Conservation (phyloP, 2,888 invertebrate species). For the Amphipyra berbera region DNA sequence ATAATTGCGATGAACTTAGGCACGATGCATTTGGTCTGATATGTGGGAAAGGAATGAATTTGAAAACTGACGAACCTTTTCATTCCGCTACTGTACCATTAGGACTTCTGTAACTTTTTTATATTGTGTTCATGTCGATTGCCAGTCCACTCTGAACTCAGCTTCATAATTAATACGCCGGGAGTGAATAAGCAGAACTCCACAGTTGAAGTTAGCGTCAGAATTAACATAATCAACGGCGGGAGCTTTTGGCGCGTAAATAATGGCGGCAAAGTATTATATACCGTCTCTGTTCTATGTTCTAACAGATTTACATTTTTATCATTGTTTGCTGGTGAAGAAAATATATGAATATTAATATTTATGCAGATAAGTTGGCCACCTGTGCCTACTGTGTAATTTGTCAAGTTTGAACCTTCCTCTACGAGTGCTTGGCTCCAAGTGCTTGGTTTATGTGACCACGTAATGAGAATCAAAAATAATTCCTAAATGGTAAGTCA, state of each 20-base stretch:
- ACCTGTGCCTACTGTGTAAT: background rate
- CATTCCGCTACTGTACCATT: too few species aligned
- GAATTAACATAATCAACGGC: slow-evolving; percentile 47
- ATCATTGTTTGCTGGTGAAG: slow-evolving; percentile 24
- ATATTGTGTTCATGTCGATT: slow-evolving; percentile 5
- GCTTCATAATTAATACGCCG: slow-evolving; percentile 46
- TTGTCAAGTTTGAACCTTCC: too few species aligned
- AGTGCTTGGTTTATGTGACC: too few species aligned
- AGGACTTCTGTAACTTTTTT: background rate
- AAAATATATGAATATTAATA: slow-evolving; percentile 28
- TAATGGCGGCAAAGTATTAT: slow-evolving; percentile 32
- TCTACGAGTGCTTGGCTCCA: too few species aligned
- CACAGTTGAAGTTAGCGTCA: slow-evolving; percentile 36
- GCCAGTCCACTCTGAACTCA: slow-evolving; percentile 29
- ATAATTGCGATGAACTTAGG: too few species aligned
- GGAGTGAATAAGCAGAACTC: slow-evolving; percentile 38
- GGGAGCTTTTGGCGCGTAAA: slow-evolving; percentile 15
- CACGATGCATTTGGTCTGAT: too few species aligned
- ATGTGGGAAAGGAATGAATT: too few species aligned
- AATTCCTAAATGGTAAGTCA: too few species aligned
- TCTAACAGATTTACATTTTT: slow-evolving; percentile 38
- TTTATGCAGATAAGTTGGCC: slow-evolving; percentile 17
- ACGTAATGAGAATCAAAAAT: too few species aligned
- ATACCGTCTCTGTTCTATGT: slow-evolving; percentile 9
- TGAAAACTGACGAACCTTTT: too few species aligned